These are phyloP conservation scores for Prunella himalayana DNA, from an alignment of 2,113 vertebrate genomes.

Conservation along the genomic window DNA sequence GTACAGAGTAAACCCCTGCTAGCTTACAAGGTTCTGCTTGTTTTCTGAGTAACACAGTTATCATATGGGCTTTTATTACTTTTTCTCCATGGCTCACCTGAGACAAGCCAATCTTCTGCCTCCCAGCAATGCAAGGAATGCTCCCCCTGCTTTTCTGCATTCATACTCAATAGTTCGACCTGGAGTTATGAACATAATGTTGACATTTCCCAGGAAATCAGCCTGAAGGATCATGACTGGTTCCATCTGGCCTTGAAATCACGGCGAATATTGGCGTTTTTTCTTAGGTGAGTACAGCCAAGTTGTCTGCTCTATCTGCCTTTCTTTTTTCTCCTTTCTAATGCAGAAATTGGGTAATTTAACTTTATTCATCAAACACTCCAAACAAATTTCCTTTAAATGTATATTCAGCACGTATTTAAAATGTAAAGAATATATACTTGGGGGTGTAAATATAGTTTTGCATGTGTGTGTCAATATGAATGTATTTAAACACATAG, in stretches of 20 bases:
- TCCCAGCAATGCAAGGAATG: background rate
- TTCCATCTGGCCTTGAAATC: constrained; percentile 13
- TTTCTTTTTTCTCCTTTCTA: background rate
- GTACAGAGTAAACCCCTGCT: background rate
- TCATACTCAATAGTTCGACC: background rate
- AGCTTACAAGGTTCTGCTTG: background rate
- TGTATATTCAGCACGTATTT: background rate
- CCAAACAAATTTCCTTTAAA: background rate
- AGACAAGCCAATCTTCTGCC: background rate
- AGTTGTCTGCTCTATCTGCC: background rate
- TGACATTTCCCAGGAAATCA: constrained; percentile 32
- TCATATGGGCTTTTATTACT: background rate
- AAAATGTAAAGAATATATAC: background rate
- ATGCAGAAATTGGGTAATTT: background rate
- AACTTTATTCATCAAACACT: background rate
- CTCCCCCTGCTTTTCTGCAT: background rate
- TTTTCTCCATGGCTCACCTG: background rate
- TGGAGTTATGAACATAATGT: background rate
- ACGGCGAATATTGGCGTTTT: background rate
- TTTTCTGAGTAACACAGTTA: background rate
- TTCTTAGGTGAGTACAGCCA: background rate
- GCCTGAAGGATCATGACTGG: background rate
- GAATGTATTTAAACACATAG: background rate
- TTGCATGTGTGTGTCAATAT: background rate
- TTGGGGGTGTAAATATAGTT: background rate